phyloP scores from a whole-genome alignment of 2,797 vertebrate species.

The Iguana delicatissima region DNA sequence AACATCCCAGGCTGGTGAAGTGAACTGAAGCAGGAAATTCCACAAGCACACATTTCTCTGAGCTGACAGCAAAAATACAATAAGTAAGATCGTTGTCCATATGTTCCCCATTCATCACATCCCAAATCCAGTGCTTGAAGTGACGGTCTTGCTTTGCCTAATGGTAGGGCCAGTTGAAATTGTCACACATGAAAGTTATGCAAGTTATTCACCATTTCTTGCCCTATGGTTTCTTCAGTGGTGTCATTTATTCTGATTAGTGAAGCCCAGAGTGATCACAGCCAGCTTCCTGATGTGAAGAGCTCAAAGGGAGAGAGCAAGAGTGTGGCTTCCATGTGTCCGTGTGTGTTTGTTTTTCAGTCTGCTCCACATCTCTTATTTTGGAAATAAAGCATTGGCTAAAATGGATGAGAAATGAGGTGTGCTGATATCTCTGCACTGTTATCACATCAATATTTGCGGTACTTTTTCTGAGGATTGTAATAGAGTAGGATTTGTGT shows the following conservation, averaged over 20 bases:
- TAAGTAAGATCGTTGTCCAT: not conserved
- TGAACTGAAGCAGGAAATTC: not conserved
- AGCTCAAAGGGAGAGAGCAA: not conserved
- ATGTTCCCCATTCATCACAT: not conserved
- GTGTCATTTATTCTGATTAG: not conserved
- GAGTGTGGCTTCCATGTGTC: not conserved
- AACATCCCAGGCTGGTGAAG: not conserved
- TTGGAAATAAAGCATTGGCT: not conserved
- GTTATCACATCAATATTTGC: not conserved
- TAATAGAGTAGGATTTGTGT: not conserved
- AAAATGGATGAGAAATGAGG: not conserved
- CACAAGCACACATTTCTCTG: not conserved
- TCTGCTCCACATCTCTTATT: not conserved
- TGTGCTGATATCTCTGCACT: not conserved
- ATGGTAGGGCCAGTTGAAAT: not conserved
- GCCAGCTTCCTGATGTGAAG: not conserved
- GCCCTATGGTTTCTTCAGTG: not conserved
- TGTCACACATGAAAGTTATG: not conserved
- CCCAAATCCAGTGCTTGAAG: not conserved
- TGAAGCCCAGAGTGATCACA: not conserved
- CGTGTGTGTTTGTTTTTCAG: not conserved
- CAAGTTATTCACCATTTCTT: not conserved
- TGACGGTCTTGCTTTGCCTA: not conserved
- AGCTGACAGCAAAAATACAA: not conserved
- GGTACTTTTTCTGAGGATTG: not conserved